Evolutionary conservation across 2,888 invertebrate genomes (phyloP), one percentile per base, ranked within the genome.

Genomic region (Parochlus steinenii): DNA sequence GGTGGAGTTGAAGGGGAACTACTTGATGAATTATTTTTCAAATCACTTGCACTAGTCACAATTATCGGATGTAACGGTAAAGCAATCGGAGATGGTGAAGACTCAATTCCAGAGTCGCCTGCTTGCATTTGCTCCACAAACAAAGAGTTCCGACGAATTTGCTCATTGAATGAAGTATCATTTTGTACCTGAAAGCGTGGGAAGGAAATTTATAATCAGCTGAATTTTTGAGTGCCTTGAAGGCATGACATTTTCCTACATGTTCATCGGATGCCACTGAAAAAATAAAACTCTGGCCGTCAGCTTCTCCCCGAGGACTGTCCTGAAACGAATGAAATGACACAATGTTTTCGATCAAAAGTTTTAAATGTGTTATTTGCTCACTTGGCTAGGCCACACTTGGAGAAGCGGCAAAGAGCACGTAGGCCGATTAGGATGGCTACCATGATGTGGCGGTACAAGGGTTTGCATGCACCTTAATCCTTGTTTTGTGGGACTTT

Each of bases 31-130:
- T 34, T 27, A 7, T 8, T 23, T 17, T 36, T 29, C 8, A 31
- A 24, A 15, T 23, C 14, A 28, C 24, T 30, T n/a, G 30, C 26
- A 24, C 24, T 30, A 8, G 31, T 31, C 22, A 36, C 25, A 17
- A 36, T 31, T 25, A 30, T 36, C 25, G 36, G 29, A 24, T 36
- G 36, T 18, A 25, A 52, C n/a, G 52, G 51, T 40, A 59, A 50
- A 24, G 58, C 56, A 41, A 58, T 60, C 10, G 67, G 67, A 34
- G 64, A 61, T 5, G 67, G 67, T 24, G 67, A 67, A 10, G 76
- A 76, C 44, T 76, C 75, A 49, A 76, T 77, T 40, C 76, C 76
- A 12, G 75, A 76, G 52, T 77, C 76, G 44, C 67, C 66, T 31
- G 61, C 64, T 44, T 65, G 64, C 42, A 58, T 49, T 33, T 56